phyloP scores from a whole-genome alignment of 2,113 vertebrate genomes.

The Rhinogobius similis region DNA sequence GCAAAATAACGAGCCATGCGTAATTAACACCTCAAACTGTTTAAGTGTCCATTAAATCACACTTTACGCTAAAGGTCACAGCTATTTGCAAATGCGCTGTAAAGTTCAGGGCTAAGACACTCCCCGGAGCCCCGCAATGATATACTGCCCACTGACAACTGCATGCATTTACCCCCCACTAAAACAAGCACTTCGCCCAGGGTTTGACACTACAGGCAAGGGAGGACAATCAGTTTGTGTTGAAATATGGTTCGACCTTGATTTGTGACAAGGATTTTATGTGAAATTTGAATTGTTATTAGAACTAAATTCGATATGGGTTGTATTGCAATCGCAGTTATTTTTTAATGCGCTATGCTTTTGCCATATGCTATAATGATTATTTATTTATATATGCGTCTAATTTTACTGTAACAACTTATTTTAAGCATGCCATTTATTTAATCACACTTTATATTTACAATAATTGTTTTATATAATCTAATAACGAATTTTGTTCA shows the following conservation, averaged over 20 bases:
- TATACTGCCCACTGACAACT: background rate
- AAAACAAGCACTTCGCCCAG: background rate
- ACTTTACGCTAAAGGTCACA: conserved; percentile 50
- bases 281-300: background rate
- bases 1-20: conserved; percentile 32
- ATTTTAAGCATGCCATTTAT: no score
- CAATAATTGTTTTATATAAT: no score
- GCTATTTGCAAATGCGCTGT: conserved; percentile 28
- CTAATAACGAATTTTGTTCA: no score
- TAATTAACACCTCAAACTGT: conserved; percentile 40
- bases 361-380: no score
- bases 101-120: conserved; percentile 18
- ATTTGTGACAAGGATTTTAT: background rate
- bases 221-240: background rate
- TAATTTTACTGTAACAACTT: no score
- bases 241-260: background rate
- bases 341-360: no score
- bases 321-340: no score
- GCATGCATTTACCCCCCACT: background rate
- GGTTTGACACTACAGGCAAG: background rate
- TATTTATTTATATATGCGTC: no score
- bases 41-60: conserved; percentile 24
- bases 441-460: no score
- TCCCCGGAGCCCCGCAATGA: background rate
- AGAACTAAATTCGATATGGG: no score